Evolutionary conservation across 35 echinoderm and acorn worm genomes (phyloP), one percentile per base, ranked within the genome.

Genomic region (Apostichopus japonicus): DNA sequence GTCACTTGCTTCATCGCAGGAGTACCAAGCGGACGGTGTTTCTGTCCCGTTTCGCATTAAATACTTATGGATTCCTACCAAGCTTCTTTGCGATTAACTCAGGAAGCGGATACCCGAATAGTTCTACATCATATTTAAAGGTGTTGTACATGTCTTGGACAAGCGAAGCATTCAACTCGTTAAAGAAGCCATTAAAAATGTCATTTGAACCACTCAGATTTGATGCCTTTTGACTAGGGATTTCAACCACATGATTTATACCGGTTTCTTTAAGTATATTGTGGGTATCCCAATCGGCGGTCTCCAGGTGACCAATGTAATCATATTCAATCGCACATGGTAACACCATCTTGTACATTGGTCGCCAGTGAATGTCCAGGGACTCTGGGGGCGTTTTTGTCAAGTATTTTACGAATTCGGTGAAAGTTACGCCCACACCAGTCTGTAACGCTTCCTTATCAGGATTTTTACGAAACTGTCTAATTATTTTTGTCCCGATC

Each of bases 251-350:
- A 52, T 95, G 83, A 54, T 94, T 90, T 14, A 95, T 90, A 72
- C 93, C 86, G 1, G 91, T 87, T 33, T 92, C 70, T 23, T 92
- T 22, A 16, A 98, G 78, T n/a, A 98, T 94, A 72, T 95, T 90
- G 24, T 95, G 73, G 14, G 91, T 83, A 80, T 98, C 96, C 44
- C 91, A 76, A 9, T 90, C 54, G 1, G 90, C 83, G 4, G 92
- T 98, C 86, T 98, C 96, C 56, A 98, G 65, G 33, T 95, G 93
- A 4, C 96, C 96, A 23, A 98, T 94, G 71, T 86, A 98, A 77
- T 98, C 94, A 63, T 96, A 98, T 6, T 92, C 14, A 16, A 95
- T 23, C 3, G 67, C 61, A 92, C 96, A 98, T 55, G 94, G 94
- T 24, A 95, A 77, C 6, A 92, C 89, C 84, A 95, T 94, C 78